Evolutionary conservation across 1,140 invertebrate species (phyloP).

Genomic region (Pissodes strobi): DNA sequence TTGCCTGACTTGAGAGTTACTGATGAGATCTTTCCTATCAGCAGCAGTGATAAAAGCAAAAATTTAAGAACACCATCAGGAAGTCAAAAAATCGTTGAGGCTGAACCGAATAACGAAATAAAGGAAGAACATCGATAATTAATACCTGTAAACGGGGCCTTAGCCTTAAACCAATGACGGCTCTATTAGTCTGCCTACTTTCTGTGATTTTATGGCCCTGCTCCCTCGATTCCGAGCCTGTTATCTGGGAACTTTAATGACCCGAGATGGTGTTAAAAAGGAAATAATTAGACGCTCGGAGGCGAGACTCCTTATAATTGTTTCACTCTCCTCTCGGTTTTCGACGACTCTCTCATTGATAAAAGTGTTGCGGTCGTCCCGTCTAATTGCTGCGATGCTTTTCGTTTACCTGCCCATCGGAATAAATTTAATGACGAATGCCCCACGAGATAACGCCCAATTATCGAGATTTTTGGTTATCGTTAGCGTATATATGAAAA

Average conservation of each 20-base stretch:
- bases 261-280: constrained; percentile 33
- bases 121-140: not conserved
- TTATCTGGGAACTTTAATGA: constrained; percentile 38
- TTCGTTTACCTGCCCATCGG: constrained; percentile 15
- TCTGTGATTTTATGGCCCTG: constrained; percentile 50
- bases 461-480: too few relatives aligned
- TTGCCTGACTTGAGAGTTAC: too few relatives aligned
- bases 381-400: constrained; percentile 8
- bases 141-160: not conserved
- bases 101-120: not conserved
- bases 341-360: constrained; percentile 27
- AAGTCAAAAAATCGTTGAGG: too few relatives aligned
- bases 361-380: constrained; percentile 18
- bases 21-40: too few relatives aligned
- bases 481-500: too few relatives aligned
- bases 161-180: constrained; percentile 35
- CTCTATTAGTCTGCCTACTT: constrained; percentile 53
- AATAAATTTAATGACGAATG: not conserved
- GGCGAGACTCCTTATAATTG: constrained; percentile 30
- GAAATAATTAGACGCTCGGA: constrained; percentile 33
- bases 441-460: not conserved
- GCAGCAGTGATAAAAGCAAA: too few relatives aligned
- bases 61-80: too few relatives aligned
- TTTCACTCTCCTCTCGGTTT: constrained; percentile 11
- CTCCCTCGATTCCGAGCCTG: constrained; percentile 32